Evolutionary conservation across 1,140 invertebrate genomes (phyloP).

Genomic region (Venustaconcha ellipsiformis): DNA sequence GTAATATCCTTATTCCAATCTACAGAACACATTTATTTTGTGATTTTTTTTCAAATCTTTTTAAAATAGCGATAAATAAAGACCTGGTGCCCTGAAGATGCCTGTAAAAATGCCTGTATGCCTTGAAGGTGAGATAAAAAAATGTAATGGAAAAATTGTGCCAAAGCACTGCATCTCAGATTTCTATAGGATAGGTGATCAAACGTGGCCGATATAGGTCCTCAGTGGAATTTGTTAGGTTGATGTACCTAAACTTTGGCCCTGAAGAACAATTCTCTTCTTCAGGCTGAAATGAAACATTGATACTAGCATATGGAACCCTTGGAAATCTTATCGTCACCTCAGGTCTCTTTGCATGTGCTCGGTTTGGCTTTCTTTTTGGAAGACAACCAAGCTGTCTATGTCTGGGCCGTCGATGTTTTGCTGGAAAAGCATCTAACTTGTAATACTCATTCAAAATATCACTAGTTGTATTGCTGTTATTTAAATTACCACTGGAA

Average conservation of each 20-base stretch:
- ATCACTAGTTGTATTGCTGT: constrained; percentile 24
- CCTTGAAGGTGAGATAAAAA: too few species aligned
- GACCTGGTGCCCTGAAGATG: too few species aligned
- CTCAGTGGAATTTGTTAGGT: constrained; percentile 39
- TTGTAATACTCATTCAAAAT: constrained; percentile 36
- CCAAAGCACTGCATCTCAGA: too few species aligned
- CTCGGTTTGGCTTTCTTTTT: constrained; percentile 26
- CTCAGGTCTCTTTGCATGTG: constrained; percentile 35
- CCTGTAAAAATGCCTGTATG: too few species aligned
- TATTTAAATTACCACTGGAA: constrained; percentile 1
- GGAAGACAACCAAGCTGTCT: constrained; percentile 32
- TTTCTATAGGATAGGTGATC: neutral
- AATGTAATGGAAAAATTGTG: too few species aligned
- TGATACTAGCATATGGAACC: constrained; percentile 57
- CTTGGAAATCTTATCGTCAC: constrained; percentile 49
- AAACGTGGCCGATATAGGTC: constrained; percentile 33
- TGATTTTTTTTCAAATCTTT: too few species aligned
- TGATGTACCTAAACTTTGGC: constrained; percentile 55
- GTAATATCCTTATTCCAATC: too few species aligned
- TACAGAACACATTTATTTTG: too few species aligned
- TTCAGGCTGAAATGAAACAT: constrained; percentile 44
- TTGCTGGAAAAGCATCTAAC: constrained; percentile 45
- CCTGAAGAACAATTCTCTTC: constrained; percentile 25
- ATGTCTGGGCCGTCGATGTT: constrained; percentile 30
- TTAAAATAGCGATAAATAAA: too few species aligned